Evolutionary conservation across 2,797 vertebrate species (phyloP), one percentile per base, ranked within the genome.

Genomic region (Oreochromis grahami): DNA sequence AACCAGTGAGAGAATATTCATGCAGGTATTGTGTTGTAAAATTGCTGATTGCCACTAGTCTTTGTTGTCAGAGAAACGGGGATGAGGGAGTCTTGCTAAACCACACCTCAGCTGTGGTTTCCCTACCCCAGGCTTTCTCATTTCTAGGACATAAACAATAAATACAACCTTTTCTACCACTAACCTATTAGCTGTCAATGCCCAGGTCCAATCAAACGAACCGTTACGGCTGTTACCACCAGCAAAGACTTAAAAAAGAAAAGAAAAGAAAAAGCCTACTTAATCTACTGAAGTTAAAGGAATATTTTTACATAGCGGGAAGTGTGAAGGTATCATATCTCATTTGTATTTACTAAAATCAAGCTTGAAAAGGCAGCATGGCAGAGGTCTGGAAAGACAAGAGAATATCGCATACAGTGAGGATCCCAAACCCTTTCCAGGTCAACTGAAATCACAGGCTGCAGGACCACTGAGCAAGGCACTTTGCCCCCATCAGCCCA

Each of bases 331-430:
- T 0, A 15, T 43, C 63, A 43, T 43, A 24, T 13, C 10, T 15
- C 1, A 43, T 68, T 68, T 43, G 36, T 0, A 43, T 68, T 43
- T 26, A 45, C 21, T 70, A 43, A 45, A 70, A 4, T 0, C 1
- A 43, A 26, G 65, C 65, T 70, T 45, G 21, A 24, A 70, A 19
- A n/a, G 3, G 63, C 63, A 41, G 36, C n/a, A 41, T 24, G n/a
- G 36, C n/a, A 9, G n/a, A 8, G 0, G 7, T 8, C 11, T 21
- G 34, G 60, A 38, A 65, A 21, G 7, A 9, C n/a, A 21, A 38
- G 19, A 14, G 32, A 68, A 68, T 43, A 68, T 0, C 38, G n/a
- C 50, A 24, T n/a, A 41, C 3, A 26, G 9, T 43, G n/a, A 68
- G 11, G 5, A 15, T 68, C 63, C 9, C 36, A 68, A 68, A 68